Conservation (phyloP, 2,113 vertebrate genomes). For the Casuarius casuarius region DNA sequence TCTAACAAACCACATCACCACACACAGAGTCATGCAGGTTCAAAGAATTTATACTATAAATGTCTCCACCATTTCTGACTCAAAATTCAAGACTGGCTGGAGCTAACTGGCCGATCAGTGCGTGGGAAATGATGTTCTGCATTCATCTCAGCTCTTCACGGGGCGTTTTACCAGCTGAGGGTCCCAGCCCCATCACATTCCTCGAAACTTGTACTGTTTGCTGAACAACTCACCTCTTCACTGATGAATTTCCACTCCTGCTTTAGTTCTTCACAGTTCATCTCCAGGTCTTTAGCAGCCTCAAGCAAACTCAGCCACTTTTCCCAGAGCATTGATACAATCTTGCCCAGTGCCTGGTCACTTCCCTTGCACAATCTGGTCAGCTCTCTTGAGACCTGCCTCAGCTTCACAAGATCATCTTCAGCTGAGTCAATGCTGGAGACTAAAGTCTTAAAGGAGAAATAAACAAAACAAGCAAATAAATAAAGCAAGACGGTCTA, state of each 20-base stretch:
- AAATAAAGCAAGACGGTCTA: neutral
- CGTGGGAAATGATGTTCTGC: neutral
- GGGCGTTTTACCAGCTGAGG: neutral
- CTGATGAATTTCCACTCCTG: constrained; percentile 86
- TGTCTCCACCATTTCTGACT: neutral
- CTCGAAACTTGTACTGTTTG: neutral
- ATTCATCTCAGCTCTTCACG: neutral
- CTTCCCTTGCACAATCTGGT: neutral
- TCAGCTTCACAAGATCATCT: constrained; percentile 73
- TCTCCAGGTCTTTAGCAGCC: constrained; percentile 70
- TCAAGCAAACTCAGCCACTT: constrained; percentile 75
- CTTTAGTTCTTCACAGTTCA: constrained; percentile 76
- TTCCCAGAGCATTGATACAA: constrained; percentile 73
- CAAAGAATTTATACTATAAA: neutral
- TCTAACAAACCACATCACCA: neutral
- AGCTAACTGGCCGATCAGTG: neutral
- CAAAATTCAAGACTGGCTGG: neutral
- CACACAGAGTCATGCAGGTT: neutral
- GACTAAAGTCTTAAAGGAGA: constrained; percentile 63
- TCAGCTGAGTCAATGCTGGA: constrained; percentile 71
- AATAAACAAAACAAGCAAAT: neutral
- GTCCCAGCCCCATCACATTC: neutral
- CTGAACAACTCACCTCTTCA: constrained; percentile 79
- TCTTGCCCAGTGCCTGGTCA: neutral
- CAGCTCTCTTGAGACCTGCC: constrained; percentile 56